phyloP scores from a whole-genome alignment of 1,140 invertebrate genomes.

The Mizuhopecten yessoensis region DNA sequence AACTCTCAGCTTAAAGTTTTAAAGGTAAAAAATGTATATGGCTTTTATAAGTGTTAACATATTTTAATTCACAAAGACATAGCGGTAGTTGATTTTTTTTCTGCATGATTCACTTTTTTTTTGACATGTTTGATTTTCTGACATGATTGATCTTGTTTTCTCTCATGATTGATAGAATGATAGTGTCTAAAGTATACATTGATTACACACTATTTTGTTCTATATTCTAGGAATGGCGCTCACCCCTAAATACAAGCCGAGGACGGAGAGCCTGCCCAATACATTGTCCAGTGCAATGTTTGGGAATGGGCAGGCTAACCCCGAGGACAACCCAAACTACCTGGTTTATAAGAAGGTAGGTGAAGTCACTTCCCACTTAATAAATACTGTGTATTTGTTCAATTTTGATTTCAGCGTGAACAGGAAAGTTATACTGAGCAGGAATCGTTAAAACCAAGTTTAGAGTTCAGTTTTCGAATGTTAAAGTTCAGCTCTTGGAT shows the following conservation, averaged over 20 bases:
- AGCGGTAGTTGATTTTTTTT: too few species aligned
- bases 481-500: too few species aligned
- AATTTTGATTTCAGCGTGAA: neutral
- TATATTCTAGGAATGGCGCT: conserved; percentile 51
- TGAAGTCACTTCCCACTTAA: neutral
- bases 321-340: conserved; percentile 76
- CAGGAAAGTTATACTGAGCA: neutral
- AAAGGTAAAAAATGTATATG: too few species aligned
- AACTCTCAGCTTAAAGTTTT: too few species aligned
- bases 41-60: too few species aligned
- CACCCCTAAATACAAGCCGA: conserved; percentile 62
- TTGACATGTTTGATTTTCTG: too few species aligned
- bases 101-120: too few species aligned
- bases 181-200: neutral
- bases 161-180: too few species aligned
- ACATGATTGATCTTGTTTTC: too few species aligned
- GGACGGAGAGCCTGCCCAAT: conserved; percentile 71
- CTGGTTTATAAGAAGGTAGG: conserved; percentile 78
- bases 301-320: conserved; percentile 75
- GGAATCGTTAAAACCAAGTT: too few species aligned
- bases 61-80: too few species aligned
- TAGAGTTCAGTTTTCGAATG: too few species aligned
- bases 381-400: neutral
- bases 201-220: neutral
- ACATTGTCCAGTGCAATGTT: conserved; percentile 69